These are phyloP conservation scores for Paedocypris micromegethes DNA, from an alignment of 2,797 vertebrate genomes.

Conservation along the genomic window DNA sequence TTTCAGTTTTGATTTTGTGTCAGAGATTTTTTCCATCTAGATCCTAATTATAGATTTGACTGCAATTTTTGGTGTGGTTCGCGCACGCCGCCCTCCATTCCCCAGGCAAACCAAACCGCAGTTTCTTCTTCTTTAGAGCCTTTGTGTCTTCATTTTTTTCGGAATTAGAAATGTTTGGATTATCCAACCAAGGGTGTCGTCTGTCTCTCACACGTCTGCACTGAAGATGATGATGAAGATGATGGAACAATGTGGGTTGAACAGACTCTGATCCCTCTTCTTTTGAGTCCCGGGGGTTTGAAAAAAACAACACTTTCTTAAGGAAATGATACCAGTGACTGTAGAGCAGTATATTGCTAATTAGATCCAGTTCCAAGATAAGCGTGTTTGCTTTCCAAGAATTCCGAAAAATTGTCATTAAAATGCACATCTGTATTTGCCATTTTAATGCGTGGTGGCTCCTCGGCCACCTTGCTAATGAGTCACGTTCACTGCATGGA, in stretches of 20 bases:
- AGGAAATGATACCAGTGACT: slow-evolving; percentile 1
- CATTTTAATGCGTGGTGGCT: slow-evolving; percentile 3
- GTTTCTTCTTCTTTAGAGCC: not conserved
- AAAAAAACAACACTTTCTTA: not conserved
- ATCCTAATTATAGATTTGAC: slow-evolving; percentile 44
- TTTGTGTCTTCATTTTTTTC: slow-evolving; percentile 16
- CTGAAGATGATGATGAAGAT: slow-evolving; percentile 17
- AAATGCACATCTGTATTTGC: slow-evolving; percentile 20
- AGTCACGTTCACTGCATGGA: slow-evolving; percentile 1
- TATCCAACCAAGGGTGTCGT: slow-evolving; percentile 3
- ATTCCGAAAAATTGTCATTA: slow-evolving; percentile 26
- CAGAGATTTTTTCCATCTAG: slow-evolving; percentile 47
- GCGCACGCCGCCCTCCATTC: slow-evolving; percentile 38
- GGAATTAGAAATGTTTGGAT: slow-evolving; percentile 28
- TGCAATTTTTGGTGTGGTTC: slow-evolving; percentile 31
- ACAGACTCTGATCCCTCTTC: slow-evolving; percentile 13
- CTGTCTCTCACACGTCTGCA: slow-evolving; percentile 7
- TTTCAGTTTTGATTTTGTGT: slow-evolving; percentile 39
- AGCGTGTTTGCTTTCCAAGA: slow-evolving; percentile 4
- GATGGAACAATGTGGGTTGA: slow-evolving; percentile 31
- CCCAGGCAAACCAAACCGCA: slow-evolving; percentile 33
- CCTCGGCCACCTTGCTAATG: not conserved
- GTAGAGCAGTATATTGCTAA: not conserved
- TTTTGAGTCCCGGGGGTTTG: slow-evolving; percentile 11
- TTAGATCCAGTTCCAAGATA: slow-evolving; percentile 10